Evolutionary conservation across 2,113 vertebrate genomes (phyloP).

Genomic region (Collichthys lucidus): DNA sequence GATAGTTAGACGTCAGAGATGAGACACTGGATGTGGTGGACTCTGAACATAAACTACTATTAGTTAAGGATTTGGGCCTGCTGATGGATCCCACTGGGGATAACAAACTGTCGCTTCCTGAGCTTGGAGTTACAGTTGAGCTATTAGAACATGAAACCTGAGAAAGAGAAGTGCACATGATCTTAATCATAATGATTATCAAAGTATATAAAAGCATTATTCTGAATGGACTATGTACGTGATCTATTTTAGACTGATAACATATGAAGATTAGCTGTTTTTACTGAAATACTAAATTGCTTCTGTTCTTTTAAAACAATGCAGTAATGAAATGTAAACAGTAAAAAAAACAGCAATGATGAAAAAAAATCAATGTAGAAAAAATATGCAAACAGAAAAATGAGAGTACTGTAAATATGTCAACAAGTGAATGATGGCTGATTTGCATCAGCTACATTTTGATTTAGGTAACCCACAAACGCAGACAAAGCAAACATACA

Average conservation of each 20-base stretch:
- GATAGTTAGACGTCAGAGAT: conserved; percentile 87
- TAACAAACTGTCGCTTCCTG: conserved; percentile 89
- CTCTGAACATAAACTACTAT: conserved; percentile 87
- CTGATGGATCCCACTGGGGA: conserved; percentile 87
- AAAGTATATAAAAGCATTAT: conserved; percentile 40
- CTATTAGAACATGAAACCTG: conserved; percentile 90
- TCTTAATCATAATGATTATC: conserved; percentile 69
- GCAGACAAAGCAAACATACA: conserved; percentile 81
- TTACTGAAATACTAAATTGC: background rate
- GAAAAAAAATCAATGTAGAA: conserved; percentile 24
- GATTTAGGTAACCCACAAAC: background rate
- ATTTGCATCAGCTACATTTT: background rate
- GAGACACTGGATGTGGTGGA: conserved; percentile 86
- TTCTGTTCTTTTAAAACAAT: conserved; percentile 6
- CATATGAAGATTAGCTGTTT: background rate
- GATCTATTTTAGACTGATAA: background rate
- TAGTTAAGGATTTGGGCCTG: conserved; percentile 88
- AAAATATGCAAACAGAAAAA: conserved; percentile 20
- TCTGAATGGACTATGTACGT: conserved; percentile 17
- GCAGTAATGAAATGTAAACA: conserved; percentile 18
- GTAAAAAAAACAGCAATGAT: conserved; percentile 22
- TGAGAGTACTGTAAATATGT: conserved; percentile 9
- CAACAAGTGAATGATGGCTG: background rate
- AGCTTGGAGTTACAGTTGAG: conserved; percentile 87
- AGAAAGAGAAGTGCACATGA: conserved; percentile 83